These are phyloP conservation scores for Caenorhabditis latens DNA, from an alignment of 1,140 invertebrate genomes.

Conservation along the genomic window DNA sequence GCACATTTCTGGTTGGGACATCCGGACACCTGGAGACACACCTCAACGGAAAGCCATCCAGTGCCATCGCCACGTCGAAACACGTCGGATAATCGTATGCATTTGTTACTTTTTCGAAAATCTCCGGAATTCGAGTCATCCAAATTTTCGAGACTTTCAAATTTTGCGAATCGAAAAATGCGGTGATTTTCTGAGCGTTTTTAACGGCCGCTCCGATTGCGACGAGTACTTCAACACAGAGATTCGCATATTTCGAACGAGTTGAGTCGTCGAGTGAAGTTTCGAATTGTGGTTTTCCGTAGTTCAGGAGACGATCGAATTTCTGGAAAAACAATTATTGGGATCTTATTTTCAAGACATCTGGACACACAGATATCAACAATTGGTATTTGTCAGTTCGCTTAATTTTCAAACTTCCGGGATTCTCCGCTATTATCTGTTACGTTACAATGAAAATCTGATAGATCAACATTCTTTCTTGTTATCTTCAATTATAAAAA, in stretches of 20 bases:
- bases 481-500: too few relatives aligned
- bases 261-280: not conserved
- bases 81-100: conserved; percentile 17
- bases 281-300: conserved; percentile 29
- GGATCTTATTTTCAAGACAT: too few relatives aligned
- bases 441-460: too few relatives aligned
- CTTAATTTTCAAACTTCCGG: too few relatives aligned
- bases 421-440: too few relatives aligned
- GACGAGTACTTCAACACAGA: conserved; percentile 25
- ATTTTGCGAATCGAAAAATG: not conserved
- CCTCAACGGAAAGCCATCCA: conserved; percentile 34
- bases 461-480: too few relatives aligned
- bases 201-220: conserved; percentile 7
- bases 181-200: conserved; percentile 37
- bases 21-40: not conserved
- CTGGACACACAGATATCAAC: too few relatives aligned
- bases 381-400: too few relatives aligned
- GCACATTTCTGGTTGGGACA: too few relatives aligned
- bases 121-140: conserved; percentile 35
- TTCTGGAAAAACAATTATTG: not conserved
- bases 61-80: conserved; percentile 38
- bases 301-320: conserved; percentile 27
- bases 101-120: conserved; percentile 39
- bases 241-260: conserved; percentile 23
- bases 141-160: conserved; percentile 22